Evolutionary conservation across 1,140 invertebrate genomes (phyloP).

Genomic region (Mesaphorura yosii): DNA sequence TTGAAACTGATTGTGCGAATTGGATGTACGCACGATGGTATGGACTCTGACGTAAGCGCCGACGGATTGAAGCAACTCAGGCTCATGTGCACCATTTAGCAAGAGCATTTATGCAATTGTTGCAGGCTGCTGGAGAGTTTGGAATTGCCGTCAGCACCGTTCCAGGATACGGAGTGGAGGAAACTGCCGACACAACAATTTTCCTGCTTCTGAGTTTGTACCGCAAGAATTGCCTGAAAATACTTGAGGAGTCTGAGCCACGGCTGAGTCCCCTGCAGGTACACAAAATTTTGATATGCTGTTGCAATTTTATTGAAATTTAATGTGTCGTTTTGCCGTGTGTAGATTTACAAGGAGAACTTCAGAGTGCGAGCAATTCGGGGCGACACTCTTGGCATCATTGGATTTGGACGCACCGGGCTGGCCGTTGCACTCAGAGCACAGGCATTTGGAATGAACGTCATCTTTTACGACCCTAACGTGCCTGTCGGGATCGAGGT

Average conservation of each 20-base stretch:
- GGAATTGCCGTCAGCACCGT: slow-evolving; percentile 99
- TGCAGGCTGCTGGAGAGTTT: slow-evolving; percentile 42
- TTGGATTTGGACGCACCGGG: slow-evolving; percentile 86
- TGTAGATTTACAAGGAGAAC: no score
- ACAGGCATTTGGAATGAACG: slow-evolving; percentile 96
- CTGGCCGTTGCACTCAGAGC: slow-evolving; percentile 88
- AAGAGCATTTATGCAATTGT: no score
- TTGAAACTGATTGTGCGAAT: no score
- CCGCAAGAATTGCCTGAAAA: slow-evolving; percentile 87
- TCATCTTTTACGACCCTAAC: slow-evolving; percentile 96
- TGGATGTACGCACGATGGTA: no score
- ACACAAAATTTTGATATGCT: neutral
- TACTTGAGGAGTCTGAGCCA: slow-evolving; percentile 64
- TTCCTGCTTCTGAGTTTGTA: slow-evolving; percentile 98
- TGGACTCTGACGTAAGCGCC: no score
- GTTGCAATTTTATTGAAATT: neutral
- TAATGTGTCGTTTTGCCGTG: no score
- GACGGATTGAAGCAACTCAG: no score
- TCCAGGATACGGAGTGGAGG: slow-evolving; percentile 96
- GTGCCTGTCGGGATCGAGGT: slow-evolving; percentile 92
- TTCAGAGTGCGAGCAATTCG: no score
- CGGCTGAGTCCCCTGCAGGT: neutral
- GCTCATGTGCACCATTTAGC: no score
- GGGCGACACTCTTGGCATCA: slow-evolving; percentile 89
- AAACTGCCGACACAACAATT: slow-evolving; percentile 96